Percentiles rank a stretch among this genome's conserved stretches.
phyloP scores from a whole-genome alignment of 2,797 vertebrate genomes.

The Ctenopoma multispine region DNA sequence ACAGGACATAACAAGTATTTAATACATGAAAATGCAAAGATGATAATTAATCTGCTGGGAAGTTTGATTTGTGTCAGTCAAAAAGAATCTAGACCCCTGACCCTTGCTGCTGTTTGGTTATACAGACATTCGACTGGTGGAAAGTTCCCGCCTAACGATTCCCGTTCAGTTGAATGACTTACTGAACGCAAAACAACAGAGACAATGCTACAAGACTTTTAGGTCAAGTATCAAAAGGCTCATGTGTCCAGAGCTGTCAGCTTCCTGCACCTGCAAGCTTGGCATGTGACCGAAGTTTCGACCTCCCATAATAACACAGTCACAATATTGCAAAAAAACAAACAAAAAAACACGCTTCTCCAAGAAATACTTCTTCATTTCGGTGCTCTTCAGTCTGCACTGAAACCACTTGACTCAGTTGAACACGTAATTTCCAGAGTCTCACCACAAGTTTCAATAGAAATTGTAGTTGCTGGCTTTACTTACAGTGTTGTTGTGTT shows the following conservation, averaged over 20 bases:
- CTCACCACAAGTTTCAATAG: slow-evolving; percentile 10
- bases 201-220: slow-evolving; percentile 54
- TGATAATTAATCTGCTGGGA: background rate
- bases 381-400: background rate
- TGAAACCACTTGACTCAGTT: slow-evolving; percentile 44
- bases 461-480: background rate
- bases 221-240: slow-evolving; percentile 52
- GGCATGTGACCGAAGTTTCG: slow-evolving; percentile 70
- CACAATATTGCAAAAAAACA: slow-evolving; percentile 63
- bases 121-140: slow-evolving; percentile 30
- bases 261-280: slow-evolving; percentile 78
- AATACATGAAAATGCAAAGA: slow-evolving; percentile 1
- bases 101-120: slow-evolving; percentile 27
- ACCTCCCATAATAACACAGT: slow-evolving; percentile 72
- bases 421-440: slow-evolving; percentile 26
- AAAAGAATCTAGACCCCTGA: slow-evolving; percentile 11
- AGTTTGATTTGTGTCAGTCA: slow-evolving; percentile 4
- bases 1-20: background rate
- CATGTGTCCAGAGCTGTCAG: slow-evolving; percentile 51
- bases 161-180: slow-evolving; percentile 36
- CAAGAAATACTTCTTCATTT: slow-evolving; percentile 15
- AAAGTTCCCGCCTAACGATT: slow-evolving; percentile 21
- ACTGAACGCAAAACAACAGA: slow-evolving; percentile 43
- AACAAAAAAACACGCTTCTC: no score
- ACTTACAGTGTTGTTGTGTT: background rate